Conservation (phyloP, 2,113 vertebrate genomes). For the Sturnira hondurensis region DNA sequence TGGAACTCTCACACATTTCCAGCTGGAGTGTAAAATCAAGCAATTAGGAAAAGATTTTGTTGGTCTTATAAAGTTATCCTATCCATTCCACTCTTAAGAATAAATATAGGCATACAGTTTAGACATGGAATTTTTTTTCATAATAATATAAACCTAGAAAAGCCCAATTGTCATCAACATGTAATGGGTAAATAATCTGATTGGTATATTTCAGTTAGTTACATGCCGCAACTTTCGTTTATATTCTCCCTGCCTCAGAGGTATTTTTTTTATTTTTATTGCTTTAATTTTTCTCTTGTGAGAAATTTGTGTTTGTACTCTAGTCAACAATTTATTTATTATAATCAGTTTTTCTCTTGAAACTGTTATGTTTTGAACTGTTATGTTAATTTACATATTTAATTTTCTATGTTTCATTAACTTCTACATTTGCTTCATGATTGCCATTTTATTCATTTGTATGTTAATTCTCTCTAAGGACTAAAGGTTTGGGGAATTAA, state of each 20-base stretch:
- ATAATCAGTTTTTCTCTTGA: neutral
- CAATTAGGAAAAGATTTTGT: neutral
- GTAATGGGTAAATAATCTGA: neutral
- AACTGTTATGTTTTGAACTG: neutral
- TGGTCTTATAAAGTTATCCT: neutral
- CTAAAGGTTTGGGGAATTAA: neutral
- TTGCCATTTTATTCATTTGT: neutral
- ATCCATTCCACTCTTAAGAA: neutral
- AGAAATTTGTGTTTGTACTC: neutral
- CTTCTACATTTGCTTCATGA: neutral
- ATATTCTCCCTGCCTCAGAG: neutral
- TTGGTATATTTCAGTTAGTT: neutral
- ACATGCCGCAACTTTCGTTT: neutral
- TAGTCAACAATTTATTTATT: neutral
- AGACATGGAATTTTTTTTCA: neutral
- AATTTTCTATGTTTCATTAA: neutral
- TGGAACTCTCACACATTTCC: neutral
- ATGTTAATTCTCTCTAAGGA: neutral
- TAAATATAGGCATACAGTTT: neutral
- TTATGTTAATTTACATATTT: neutral
- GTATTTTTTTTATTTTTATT: neutral
- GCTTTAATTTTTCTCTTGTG: neutral
- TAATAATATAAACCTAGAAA: neutral
- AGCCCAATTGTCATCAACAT: neutral
- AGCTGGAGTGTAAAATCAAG: neutral